Conservation (phyloP, 2,888 invertebrate species). For the Xylota sylvarum region DNA sequence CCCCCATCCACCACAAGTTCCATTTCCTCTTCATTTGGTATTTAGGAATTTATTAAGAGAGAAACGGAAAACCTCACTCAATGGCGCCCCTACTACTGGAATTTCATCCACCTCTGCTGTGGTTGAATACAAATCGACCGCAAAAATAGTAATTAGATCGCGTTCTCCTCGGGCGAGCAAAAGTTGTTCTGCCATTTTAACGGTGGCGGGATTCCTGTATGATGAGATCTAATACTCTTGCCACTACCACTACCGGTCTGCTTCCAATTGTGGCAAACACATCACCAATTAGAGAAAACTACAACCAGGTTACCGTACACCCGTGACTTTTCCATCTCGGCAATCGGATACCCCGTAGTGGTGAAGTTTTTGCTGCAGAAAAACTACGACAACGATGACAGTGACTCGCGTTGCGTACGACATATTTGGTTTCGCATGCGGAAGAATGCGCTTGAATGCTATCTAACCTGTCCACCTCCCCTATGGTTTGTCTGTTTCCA, state of each 20-base stretch:
- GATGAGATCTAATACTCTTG: constrained; percentile 12
- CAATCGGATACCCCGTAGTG: constrained; percentile 49
- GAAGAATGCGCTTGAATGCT: constrained; percentile 55
- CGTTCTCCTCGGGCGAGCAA: constrained; percentile 3
- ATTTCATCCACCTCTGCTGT: constrained; percentile 9
- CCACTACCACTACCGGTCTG: neutral
- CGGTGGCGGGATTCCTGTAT: constrained; percentile 24
- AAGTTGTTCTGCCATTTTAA: constrained; percentile 47
- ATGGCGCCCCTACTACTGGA: constrained; percentile 42
- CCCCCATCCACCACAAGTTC: neutral
- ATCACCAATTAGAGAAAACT: constrained; percentile 57
- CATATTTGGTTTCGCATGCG: constrained; percentile 64
- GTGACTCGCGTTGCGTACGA: constrained; percentile 29
- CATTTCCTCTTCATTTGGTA: constrained; percentile 5
- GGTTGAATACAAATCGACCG: constrained; percentile 48
- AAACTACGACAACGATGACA: constrained; percentile 15
- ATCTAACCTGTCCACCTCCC: constrained; percentile 3
- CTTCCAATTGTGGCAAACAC: constrained; percentile 45
- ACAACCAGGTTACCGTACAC: constrained; percentile 14
- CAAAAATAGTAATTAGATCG: constrained; percentile 50
- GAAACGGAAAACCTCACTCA: constrained; percentile 22
- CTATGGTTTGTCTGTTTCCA: constrained; percentile 39
- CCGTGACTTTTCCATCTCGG: neutral
- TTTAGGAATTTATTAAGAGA: constrained; percentile 32
- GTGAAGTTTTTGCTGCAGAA: constrained; percentile 40